Conservation (phyloP, 2,113 vertebrate genomes). For the human (Homo sapiens) region GRCh38 chr1:14184501-14185000, state of each 20-base stretch:
- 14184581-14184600: background rate
- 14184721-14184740: background rate
- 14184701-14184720: background rate
- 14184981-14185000: background rate
- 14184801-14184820: fast-evolving
- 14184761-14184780: background rate
- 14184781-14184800: background rate
- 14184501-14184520: background rate
- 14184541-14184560: background rate
- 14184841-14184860: background rate
- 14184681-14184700: background rate
- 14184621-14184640: background rate
- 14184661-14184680: background rate
- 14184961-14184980: background rate
- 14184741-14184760: background rate
- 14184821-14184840: background rate
- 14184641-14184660: background rate
- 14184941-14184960: background rate
- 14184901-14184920: background rate
- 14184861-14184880: background rate
- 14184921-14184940: background rate
- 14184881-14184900: background rate
- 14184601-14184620: background rate
- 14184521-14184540: background rate
- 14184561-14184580: background rate